Evolutionary conservation across 2,797 vertebrate genomes (phyloP), one percentile per base, ranked within the genome.

Genomic region (Tragopan temminckii): DNA sequence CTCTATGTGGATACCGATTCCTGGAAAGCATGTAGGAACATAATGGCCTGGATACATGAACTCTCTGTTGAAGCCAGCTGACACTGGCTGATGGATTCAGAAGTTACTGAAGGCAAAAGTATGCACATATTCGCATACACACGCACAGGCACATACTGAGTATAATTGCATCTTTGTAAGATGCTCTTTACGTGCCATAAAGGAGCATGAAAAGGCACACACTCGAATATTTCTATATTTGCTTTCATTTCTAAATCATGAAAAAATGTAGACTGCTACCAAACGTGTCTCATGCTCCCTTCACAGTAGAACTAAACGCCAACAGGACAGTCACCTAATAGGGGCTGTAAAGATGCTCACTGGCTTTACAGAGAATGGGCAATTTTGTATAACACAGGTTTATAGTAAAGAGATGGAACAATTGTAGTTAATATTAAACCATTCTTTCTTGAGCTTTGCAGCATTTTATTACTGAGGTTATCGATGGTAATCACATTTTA

Each of bases 371-470:
- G 55, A 88, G 71, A 57, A 40, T 36, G 38, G 59, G 45, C 55
- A 50, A 67, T 66, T 53, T 78, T 50, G 63, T 80, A 68, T 74
- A 76, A 21, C 46, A 69, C 52, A 62, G 68, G 40, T 71, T 58
- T 90, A 94, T 86, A 78, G 80, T 92, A 81, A 80, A 89, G 66
- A 74, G 50, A 82, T 94, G 93, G 95, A 94, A 96, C 95, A 96
- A 95, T 94, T 89, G 68, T 85, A 96, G 95, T 78, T 96, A 97
- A 97, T 91, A 93, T 87, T 95, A 96, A 97, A 95, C 96, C 63
- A 61, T 83, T 96, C 94, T 95, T 95, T 96, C 95, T 92, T 97
- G 94, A 96, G 95, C 96, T 97, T 97, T 97, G 93, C 97, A 96
- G 89, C 96, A 78, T 93, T 97, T 97, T 96, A 96, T 97, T 89